A percentile compares a stretch with the other conserved stretches of the same genome.
phyloP scores from a whole-genome alignment of 2,888 invertebrate species.

The Amblyteles armatorius region DNA sequence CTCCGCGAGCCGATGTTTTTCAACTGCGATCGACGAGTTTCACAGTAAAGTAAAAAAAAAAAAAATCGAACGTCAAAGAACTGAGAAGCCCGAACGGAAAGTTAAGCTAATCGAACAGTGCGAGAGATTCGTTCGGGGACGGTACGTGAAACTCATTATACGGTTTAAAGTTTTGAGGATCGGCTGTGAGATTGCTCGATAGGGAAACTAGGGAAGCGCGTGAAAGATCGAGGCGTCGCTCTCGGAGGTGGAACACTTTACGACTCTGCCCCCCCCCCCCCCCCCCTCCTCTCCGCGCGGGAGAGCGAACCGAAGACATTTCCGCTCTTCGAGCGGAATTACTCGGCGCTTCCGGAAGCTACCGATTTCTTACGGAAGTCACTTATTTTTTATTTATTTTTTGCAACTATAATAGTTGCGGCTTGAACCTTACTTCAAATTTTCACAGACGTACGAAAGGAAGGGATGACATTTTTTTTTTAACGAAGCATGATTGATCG shows the following conservation, averaged over 20 bases:
- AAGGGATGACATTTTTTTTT: too few species aligned
- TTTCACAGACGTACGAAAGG: not conserved
- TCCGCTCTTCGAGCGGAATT: not conserved
- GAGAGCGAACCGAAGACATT: not conserved
- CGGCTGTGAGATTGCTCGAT: not conserved
- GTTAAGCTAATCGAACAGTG: not conserved
- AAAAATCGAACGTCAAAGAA: too few species aligned
- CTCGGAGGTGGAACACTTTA: too few species aligned
- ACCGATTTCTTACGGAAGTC: not conserved
- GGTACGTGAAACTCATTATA: not conserved
- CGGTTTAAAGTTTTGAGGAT: not conserved
- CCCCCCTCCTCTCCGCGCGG: not conserved
- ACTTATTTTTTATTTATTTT: not conserved
- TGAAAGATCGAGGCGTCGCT: not conserved
- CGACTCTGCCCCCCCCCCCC: not conserved
- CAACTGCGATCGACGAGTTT: not conserved
- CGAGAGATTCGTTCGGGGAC: constrained; percentile 12
- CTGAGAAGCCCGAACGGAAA: too few species aligned
- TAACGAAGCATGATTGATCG: too few species aligned
- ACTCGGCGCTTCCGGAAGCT: constrained; percentile 1
- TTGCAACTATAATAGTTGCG: not conserved
- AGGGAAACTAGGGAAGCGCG: constrained; percentile 3
- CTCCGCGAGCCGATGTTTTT: not conserved
- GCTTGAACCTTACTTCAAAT: not conserved
- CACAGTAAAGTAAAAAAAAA: too few species aligned